A percentile compares a stretch with the other conserved stretches of the same genome.
Conservation (phyloP, 2,797 vertebrate species). For the Sebastes jordani region DNA sequence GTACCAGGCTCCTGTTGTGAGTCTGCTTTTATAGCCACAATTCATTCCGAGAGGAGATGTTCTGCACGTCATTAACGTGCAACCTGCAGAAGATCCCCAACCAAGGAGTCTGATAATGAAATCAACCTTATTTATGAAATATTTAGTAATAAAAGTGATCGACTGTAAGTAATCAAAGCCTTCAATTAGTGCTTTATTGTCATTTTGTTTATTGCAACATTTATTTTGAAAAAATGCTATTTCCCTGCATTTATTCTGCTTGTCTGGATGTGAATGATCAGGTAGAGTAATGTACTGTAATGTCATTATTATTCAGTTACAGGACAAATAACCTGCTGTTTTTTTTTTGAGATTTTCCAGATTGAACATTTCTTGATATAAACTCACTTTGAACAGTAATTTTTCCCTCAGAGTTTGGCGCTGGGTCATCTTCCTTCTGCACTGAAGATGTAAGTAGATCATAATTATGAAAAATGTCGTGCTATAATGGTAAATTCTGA, state of each 20-base stretch:
- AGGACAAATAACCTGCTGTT: background rate
- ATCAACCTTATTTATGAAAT: slow-evolving; percentile 36
- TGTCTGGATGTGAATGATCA: background rate
- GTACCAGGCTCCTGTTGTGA: background rate
- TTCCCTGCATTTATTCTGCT: background rate
- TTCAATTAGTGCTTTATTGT: background rate
- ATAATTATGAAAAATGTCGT: background rate
- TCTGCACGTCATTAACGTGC: background rate
- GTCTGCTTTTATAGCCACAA: slow-evolving; percentile 35
- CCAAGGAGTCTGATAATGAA: background rate
- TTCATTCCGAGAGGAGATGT: background rate
- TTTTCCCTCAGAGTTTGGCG: background rate
- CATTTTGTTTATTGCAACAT: background rate
- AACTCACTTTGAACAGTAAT: background rate
- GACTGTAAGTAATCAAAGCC: background rate
- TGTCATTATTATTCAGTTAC: background rate
- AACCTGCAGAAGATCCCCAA: background rate
- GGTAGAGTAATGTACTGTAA: background rate
- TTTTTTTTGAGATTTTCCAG: too few species aligned
- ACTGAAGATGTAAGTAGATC: background rate
- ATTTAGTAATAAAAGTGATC: slow-evolving; percentile 63
- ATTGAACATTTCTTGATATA: background rate
- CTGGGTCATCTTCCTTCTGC: background rate
- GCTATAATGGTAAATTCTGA: background rate
- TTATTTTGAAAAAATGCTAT: background rate